A percentile compares a stretch with the other conserved stretches of the same genome.
phyloP scores from a whole-genome alignment of 2,888 invertebrate genomes.

The Xiphydria camelus region DNA sequence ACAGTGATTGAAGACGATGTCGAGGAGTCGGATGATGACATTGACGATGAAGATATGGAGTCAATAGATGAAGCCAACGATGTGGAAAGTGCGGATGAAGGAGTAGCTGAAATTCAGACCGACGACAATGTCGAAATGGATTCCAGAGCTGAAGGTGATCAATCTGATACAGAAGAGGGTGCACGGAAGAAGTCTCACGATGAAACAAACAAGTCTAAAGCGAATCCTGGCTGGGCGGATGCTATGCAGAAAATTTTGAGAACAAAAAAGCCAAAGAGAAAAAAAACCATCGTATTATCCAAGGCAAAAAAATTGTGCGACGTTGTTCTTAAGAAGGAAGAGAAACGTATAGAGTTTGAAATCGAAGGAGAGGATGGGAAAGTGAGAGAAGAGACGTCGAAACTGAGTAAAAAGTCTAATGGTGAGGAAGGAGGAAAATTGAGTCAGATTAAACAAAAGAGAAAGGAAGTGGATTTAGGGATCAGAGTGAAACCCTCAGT shows the following conservation, averaged over 20 bases:
- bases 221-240: constrained; percentile 80
- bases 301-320: constrained; percentile 76
- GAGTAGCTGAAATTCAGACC: constrained; percentile 24
- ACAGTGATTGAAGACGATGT: constrained; percentile 3
- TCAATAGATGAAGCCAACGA: constrained; percentile 4
- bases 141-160: constrained; percentile 47
- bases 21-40: constrained; percentile 6
- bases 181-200: not conserved
- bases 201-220: constrained; percentile 27
- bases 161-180: constrained; percentile 1
- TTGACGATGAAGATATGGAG: not conserved
- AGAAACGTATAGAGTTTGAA: constrained; percentile 64
- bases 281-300: constrained; percentile 75
- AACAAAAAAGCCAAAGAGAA: constrained; percentile 74
- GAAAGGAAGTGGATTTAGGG: constrained; percentile 65
- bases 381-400: constrained; percentile 59
- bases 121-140: constrained; percentile 39
- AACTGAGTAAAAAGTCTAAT: no score
- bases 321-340: constrained; percentile 58
- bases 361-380: constrained; percentile 64
- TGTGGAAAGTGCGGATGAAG: constrained; percentile 24
- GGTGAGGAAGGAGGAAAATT: constrained; percentile 40
- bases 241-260: constrained; percentile 79
- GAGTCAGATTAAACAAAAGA: constrained; percentile 42
- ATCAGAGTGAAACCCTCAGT: constrained; percentile 76